Base-by-base conservation (phyloP, 92 coral and sea anemone species). In the Diadumene lineata region DNA sequence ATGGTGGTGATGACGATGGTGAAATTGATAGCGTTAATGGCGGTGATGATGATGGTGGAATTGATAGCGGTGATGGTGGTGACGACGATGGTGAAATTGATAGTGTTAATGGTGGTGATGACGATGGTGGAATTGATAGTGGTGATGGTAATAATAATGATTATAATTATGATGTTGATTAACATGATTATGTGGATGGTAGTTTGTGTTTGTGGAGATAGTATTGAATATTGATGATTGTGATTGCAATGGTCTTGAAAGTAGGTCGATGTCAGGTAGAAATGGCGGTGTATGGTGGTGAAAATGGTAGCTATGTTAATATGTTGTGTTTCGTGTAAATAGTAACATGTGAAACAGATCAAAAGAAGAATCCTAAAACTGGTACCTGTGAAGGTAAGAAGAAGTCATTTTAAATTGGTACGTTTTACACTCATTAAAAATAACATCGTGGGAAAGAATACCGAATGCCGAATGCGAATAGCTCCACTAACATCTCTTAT, bases 341-440 rank as follows among this genome's bases (percentile, higher is more conserved):
- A 87, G 92, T 79, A 34, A 76, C 68, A 43, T 87, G 92, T 56
- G 81, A 81, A 1, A 77, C 86, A 25, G 89, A 88, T 29, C 84
- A 68, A 51, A 88, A 44, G 43, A 84, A 80, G 56, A 79, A 87
- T 24, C 51, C 33, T 32, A 38, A 48, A 0, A 84, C 76, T 34
- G 92, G 92, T 66, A 33, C 72, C n/a, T 87, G 92, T 65, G 77
- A 75, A 19, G 92, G 89, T 24, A 88, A 88, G 79, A 70, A 84
- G 92, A n/a, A n/a, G n/a, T n/a, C 79, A 60, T 27, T 13, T 13
- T 3, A 1, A 0, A 11, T 10, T 23, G 31, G 3, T 18, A 11
- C 0, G 4, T 51, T 9, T 66, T 1, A 27, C 0, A n/a, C n/a
- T n/a, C n/a, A n/a, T n/a, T n/a, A n/a, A n/a, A n/a, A n/a, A n/a